A percentile compares a stretch with the other conserved stretches of the same genome.
phyloP scores from a whole-genome alignment of 2,113 vertebrate genomes.

The Erythrocercus mccallii region DNA sequence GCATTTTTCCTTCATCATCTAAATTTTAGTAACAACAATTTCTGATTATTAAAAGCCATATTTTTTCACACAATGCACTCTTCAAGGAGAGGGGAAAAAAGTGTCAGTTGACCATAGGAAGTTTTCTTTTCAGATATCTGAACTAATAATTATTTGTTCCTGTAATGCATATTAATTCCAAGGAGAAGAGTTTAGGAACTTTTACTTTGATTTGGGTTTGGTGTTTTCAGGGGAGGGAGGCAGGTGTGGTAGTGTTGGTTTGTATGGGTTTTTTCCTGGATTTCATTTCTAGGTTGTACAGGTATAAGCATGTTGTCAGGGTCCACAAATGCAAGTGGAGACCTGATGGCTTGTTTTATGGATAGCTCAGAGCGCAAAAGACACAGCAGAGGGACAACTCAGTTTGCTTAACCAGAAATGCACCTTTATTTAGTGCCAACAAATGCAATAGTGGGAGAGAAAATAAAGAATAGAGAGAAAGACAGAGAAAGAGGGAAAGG shows the following conservation, averaged over 20 bases:
- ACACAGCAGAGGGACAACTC: no score
- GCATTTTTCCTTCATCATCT: not conserved
- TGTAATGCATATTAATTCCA: not conserved
- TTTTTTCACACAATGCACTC: not conserved
- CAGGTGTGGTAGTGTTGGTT: accelerated
- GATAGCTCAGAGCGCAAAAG: no score
- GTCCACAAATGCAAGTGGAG: no score
- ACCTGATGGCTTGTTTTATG: no score
- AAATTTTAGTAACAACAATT: not conserved
- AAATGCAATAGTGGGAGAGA: no score
- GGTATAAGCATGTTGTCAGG: not conserved
- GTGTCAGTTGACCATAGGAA: not conserved
- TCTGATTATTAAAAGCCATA: not conserved
- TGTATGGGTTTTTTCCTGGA: not conserved
- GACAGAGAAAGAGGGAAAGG: no score
- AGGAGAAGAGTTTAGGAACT: not conserved
- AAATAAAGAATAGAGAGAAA: no score
- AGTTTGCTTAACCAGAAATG: no score
- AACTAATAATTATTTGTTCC: not conserved
- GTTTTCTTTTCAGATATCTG: not conserved
- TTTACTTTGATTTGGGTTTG: not conserved
- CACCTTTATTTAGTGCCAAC: no score
- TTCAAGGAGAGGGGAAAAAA: accelerated
- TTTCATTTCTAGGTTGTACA: not conserved
- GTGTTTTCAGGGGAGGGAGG: accelerated